phyloP scores from a whole-genome alignment of 2,888 invertebrate species.

The Eupithecia exiguata region DNA sequence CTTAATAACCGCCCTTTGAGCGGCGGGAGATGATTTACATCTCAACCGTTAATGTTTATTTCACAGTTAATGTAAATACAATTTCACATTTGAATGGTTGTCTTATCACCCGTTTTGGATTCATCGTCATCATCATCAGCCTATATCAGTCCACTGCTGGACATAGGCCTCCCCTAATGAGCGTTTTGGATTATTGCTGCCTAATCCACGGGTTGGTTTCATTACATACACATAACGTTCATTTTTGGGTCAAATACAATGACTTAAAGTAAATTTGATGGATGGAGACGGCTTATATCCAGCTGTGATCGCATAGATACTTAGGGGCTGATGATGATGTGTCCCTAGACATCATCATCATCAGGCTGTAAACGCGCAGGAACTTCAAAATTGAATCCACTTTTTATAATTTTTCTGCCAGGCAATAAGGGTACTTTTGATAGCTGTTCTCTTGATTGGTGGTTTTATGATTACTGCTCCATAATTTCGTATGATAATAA shows the following conservation, averaged over 20 bases:
- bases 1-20: slow-evolving; percentile 40
- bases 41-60: slow-evolving; percentile 36
- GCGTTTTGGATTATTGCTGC: neutral
- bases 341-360: too few species aligned
- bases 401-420: too few species aligned
- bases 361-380: too few species aligned
- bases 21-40: slow-evolving; percentile 43
- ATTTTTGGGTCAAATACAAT: neutral
- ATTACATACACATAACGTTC: neutral
- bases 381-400: too few species aligned
- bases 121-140: too few species aligned
- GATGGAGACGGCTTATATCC: neutral
- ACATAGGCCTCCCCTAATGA: too few species aligned
- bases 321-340: neutral
- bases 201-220: neutral
- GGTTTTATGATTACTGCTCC: neutral
- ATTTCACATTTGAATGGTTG: slow-evolving; percentile 5
- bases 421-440: too few species aligned
- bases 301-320: neutral
- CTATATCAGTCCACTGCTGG: too few species aligned
- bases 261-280: neutral
- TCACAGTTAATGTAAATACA: slow-evolving; percentile 11
- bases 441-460: too few species aligned
- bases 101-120: neutral
- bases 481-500: neutral